These are phyloP conservation scores for Volucella inflata DNA, from an alignment of 2,888 invertebrate genomes.

Conservation along the genomic window DNA sequence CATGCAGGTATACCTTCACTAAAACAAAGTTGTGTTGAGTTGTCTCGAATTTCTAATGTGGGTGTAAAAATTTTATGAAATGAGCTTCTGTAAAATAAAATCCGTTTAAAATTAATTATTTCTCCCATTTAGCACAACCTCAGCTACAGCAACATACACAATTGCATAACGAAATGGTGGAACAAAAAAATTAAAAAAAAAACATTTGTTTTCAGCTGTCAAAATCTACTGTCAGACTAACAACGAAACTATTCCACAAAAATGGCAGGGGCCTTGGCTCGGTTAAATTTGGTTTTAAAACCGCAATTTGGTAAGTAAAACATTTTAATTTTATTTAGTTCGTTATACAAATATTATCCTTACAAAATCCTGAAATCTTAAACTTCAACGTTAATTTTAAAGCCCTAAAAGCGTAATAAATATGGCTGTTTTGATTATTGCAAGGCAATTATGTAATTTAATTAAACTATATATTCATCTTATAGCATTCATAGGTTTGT, in stretches of 20 bases:
- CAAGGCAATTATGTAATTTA: constrained; percentile 75
- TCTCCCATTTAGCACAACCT: no score
- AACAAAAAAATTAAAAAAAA: no score
- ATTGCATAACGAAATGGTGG: no score
- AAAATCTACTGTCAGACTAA: not conserved
- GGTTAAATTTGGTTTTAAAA: constrained; percentile 86
- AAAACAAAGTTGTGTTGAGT: no score
- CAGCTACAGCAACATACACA: no score
- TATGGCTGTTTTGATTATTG: constrained; percentile 20
- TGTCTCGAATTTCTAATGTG: no score
- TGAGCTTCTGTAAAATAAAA: no score
- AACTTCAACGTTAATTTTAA: no score
- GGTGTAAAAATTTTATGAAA: no score
- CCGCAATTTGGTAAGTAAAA: constrained; percentile 87
- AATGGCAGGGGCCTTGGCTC: constrained; percentile 90
- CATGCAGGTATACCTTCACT: no score
- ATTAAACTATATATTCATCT: not conserved
- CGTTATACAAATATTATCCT: not conserved
- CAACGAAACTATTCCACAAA: constrained; percentile 80
- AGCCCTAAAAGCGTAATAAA: not conserved
- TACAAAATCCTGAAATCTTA: no score
- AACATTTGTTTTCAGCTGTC: not conserved
- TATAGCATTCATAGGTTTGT: not conserved
- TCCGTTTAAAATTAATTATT: no score
- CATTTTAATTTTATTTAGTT: not conserved